These are phyloP conservation scores for Drosophila hamatofila DNA, from an alignment of 2,888 invertebrate genomes.

Conservation along the genomic window DNA sequence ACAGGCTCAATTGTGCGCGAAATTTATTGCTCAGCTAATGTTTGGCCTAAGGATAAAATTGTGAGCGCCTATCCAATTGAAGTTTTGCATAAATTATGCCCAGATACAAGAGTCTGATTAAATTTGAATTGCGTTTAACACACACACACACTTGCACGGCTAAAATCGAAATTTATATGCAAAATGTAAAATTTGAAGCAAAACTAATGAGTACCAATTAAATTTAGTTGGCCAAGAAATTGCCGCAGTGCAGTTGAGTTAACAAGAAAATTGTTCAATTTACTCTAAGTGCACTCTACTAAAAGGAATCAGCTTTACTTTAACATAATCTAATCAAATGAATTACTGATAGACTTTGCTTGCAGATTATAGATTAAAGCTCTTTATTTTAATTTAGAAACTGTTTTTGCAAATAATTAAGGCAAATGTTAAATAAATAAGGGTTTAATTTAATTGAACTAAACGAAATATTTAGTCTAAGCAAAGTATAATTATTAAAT, in stretches of 20 bases:
- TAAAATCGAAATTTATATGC: slow-evolving; percentile 25
- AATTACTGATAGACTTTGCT: not conserved
- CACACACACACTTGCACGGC: slow-evolving; percentile 4
- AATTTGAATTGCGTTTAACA: slow-evolving; percentile 55
- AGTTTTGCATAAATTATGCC: slow-evolving; percentile 66
- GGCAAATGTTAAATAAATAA: not conserved
- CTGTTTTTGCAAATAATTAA: not conserved
- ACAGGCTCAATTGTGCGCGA: slow-evolving; percentile 72
- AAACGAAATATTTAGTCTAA: too few relatives aligned
- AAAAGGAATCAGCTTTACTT: not conserved
- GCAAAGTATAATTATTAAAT: too few relatives aligned
- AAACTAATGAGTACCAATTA: slow-evolving; percentile 56
- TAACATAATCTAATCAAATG: not conserved
- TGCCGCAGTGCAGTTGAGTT: slow-evolving; percentile 41
- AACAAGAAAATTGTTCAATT: slow-evolving; percentile 17
- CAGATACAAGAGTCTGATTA: slow-evolving; percentile 55
- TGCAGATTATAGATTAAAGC: not conserved
- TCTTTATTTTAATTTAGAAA: not conserved
- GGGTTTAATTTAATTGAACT: not conserved
- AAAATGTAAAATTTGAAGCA: slow-evolving; percentile 37
- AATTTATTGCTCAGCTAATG: slow-evolving; percentile 77
- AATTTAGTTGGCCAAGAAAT: slow-evolving; percentile 32
- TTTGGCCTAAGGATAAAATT: slow-evolving; percentile 68
- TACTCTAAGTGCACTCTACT: not conserved
- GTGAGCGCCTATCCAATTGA: slow-evolving; percentile 31